Conservation (phyloP, 1,140 invertebrate genomes). For the Mactra quadrangularis region DNA sequence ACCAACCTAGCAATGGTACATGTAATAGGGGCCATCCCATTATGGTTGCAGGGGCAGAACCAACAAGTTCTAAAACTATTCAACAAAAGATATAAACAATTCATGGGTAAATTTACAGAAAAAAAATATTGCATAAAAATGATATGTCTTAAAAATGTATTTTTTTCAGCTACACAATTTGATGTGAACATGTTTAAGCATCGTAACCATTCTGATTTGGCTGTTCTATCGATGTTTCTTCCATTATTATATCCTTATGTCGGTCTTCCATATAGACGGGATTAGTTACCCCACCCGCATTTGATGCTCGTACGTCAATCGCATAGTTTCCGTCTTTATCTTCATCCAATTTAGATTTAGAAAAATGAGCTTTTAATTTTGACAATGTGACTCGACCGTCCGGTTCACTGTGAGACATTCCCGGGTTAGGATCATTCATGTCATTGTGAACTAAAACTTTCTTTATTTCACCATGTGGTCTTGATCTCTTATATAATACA, state of each 20-base stretch:
- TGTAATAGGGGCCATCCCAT: too few relatives aligned
- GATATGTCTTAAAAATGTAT: too few relatives aligned
- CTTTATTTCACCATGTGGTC: constrained; percentile 51
- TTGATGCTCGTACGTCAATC: neutral
- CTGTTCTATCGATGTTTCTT: constrained; percentile 48
- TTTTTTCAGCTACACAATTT: too few relatives aligned
- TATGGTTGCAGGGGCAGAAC: too few relatives aligned
- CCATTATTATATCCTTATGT: constrained; percentile 44
- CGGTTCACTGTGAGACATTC: neutral
- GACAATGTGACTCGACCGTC: constrained; percentile 58
- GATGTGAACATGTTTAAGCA: too few relatives aligned
- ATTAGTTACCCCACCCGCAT: constrained; percentile 41
- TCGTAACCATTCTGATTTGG: constrained; percentile 16
- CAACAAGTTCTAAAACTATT: too few relatives aligned
- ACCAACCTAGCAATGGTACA: too few relatives aligned
- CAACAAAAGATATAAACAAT: too few relatives aligned
- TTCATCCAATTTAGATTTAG: constrained; percentile 45
- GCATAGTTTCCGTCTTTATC: constrained; percentile 4
- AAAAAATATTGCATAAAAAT: too few relatives aligned
- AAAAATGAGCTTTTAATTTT: constrained; percentile 60
- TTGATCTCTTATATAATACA: constrained; percentile 35
- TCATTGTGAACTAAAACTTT: constrained; percentile 60
- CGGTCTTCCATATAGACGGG: constrained; percentile 49
- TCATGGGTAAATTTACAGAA: too few relatives aligned
- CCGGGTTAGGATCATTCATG: constrained; percentile 53